These are phyloP conservation scores for Bactericera cockerelli DNA, from an alignment of 1,140 invertebrate genomes.

Conservation along the genomic window DNA sequence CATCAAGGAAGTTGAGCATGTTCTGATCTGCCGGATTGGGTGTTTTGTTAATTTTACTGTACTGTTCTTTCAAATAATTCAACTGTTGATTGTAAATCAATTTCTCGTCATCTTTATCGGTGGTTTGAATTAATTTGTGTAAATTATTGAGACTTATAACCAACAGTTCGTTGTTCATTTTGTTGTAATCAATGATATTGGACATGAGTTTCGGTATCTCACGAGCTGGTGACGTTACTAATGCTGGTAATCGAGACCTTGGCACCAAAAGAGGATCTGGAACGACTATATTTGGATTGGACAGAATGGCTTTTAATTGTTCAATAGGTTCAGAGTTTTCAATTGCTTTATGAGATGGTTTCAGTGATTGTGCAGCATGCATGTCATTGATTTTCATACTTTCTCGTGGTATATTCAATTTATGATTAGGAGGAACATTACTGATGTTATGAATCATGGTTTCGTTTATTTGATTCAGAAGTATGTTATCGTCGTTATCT, in stretches of 20 bases:
- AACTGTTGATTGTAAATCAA: conserved; percentile 20
- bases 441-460: background rate
- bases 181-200: conserved; percentile 34
- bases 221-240: conserved; percentile 50
- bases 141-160: conserved; percentile 59
- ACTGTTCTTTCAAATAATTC: conserved; percentile 33
- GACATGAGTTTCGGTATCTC: conserved; percentile 58
- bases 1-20: background rate
- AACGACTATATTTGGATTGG: conserved; percentile 47
- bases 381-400: background rate
- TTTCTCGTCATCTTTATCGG: conserved; percentile 21
- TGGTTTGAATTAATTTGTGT: conserved; percentile 43
- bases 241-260: conserved; percentile 47
- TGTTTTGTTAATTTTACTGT: conserved; percentile 6
- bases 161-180: conserved; percentile 58
- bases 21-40: background rate
- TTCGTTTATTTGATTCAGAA: background rate
- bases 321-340: conserved; percentile 39
- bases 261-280: conserved; percentile 66
- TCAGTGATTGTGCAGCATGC: background rate
- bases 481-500: background rate
- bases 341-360: background rate
- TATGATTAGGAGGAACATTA: background rate
- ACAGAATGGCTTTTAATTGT: conserved; percentile 53
- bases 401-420: background rate